Percentiles rank a stretch among this genome's conserved stretches.
phyloP scores from a whole-genome alignment of 1,140 invertebrate species.

The Lucilia sericata region DNA sequence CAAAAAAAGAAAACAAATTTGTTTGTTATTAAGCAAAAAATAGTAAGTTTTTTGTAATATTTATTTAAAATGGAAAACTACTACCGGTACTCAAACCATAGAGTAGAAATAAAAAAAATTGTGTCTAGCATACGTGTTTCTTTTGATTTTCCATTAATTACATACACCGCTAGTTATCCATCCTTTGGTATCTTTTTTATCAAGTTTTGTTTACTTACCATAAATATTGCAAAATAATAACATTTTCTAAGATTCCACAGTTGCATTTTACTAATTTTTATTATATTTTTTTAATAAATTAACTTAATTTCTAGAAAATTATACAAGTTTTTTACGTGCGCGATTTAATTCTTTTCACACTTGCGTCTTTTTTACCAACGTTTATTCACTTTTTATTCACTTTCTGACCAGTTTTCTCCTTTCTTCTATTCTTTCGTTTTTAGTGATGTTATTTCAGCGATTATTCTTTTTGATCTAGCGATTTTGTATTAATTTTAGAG shows the following conservation, averaged over 20 bases:
- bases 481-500: no score
- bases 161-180: not conserved
- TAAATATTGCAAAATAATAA: constrained; percentile 46
- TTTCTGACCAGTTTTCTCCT: not conserved
- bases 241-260: constrained; percentile 46
- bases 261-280: constrained; percentile 46
- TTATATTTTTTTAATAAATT: constrained; percentile 37
- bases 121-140: constrained; percentile 12
- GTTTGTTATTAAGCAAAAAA: not conserved
- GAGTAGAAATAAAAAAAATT: not conserved
- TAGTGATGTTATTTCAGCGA: no score
- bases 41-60: not conserved
- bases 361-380: constrained; percentile 3
- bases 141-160: not conserved
- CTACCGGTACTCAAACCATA: not conserved
- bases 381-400: constrained; percentile 18
- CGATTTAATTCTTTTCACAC: constrained; percentile 33
- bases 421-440: not conserved
- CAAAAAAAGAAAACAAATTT: not conserved
- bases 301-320: constrained; percentile 39
- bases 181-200: not conserved
- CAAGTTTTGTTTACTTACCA: constrained; percentile 47
- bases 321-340: constrained; percentile 17
- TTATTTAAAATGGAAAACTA: no score
- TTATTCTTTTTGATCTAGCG: no score